These are phyloP conservation scores for Amiota mariae DNA, from an alignment of 2,888 invertebrate species.

Conservation along the genomic window DNA sequence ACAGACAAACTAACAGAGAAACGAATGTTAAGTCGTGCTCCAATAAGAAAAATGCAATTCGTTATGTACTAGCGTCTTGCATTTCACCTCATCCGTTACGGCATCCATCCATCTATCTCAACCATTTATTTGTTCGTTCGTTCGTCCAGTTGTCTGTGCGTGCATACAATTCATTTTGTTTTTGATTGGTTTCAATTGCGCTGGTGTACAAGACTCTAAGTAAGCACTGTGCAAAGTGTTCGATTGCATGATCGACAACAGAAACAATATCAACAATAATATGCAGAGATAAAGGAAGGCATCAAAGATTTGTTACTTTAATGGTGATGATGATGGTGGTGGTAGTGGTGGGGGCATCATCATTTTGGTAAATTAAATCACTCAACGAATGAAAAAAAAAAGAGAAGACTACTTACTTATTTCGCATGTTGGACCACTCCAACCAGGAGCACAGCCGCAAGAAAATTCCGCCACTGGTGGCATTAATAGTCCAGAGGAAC, in stretches of 20 bases:
- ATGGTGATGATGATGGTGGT: too few species aligned
- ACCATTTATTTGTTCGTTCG: not conserved
- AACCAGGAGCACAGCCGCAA: constrained; percentile 88
- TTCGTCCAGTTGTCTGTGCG: constrained; percentile 49
- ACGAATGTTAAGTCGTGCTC: constrained; percentile 59
- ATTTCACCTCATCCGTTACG: constrained; percentile 1
- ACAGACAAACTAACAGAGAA: constrained; percentile 49
- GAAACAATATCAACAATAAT: constrained; percentile 29
- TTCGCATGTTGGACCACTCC: constrained; percentile 87
- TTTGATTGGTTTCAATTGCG: constrained; percentile 30
- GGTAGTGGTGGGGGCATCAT: too few species aligned
- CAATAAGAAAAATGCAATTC: constrained; percentile 53
- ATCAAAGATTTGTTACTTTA: not conserved
- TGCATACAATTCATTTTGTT: constrained; percentile 58
- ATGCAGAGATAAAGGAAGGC: not conserved
- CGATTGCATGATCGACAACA: constrained; percentile 33
- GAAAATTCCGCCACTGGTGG: constrained; percentile 76
- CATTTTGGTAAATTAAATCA: constrained; percentile 51
- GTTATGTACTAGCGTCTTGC: not conserved
- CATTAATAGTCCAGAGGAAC: constrained; percentile 28
- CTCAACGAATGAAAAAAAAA: constrained; percentile 44
- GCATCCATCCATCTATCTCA: not conserved
- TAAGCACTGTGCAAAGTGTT: constrained; percentile 14
- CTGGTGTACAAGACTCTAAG: not conserved
- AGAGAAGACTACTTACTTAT: constrained; percentile 77